Percentiles rank a stretch among this genome's conserved stretches.
These are phyloP conservation scores for Sinocyclocheilus maitianheensis DNA, from an alignment of 2,113 vertebrate genomes.

Conservation along the genomic window DNA sequence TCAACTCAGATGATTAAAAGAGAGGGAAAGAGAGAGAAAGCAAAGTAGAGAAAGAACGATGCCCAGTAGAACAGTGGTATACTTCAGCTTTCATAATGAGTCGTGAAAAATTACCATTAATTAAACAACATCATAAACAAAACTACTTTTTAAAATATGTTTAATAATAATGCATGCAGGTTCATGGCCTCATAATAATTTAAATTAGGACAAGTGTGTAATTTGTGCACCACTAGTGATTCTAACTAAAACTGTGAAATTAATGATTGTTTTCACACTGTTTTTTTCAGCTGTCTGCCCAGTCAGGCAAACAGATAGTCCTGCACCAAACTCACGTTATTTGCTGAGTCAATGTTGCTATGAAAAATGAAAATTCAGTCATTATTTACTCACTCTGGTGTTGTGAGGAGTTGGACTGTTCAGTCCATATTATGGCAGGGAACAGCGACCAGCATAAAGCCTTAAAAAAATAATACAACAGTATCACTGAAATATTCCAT, in stretches of 20 bases:
- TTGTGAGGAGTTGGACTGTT: neutral
- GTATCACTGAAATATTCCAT: neutral
- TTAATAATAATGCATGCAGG: neutral
- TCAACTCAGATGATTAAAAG: slow-evolving; percentile 42
- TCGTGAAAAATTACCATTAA: slow-evolving; percentile 3
- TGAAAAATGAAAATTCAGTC: neutral
- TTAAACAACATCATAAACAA: neutral
- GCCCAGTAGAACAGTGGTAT: neutral
- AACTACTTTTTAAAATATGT: neutral
- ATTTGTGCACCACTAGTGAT: neutral
- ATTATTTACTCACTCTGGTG: neutral
- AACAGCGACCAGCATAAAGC: neutral
- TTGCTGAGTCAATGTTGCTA: neutral
- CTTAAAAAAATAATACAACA: neutral
- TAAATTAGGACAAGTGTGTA: neutral
- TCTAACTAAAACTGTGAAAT: neutral
- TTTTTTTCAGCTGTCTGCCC: neutral
- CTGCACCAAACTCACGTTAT: neutral
- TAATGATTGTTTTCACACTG: neutral
- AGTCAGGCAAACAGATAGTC: neutral
- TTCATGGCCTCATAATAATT: neutral
- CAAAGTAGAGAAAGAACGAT: neutral
- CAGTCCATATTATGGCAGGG: neutral
- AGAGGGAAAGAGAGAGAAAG: neutral
- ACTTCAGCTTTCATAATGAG: neutral